Evolutionary conservation across 1,140 invertebrate genomes (phyloP).

Genomic region (Protaetia brevitarsis): DNA sequence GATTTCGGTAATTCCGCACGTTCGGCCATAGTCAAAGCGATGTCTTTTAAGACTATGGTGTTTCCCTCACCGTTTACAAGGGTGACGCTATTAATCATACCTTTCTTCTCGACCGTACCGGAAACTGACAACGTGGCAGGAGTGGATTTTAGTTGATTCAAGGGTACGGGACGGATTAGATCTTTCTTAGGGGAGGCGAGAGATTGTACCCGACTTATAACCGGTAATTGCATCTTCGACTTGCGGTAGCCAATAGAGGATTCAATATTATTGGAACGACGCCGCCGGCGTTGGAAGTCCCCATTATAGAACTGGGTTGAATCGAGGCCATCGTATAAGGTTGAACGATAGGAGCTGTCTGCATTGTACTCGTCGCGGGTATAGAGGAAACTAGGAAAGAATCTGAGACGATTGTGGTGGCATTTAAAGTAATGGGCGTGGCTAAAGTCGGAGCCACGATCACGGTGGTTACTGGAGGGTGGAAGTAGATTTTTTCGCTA

Average conservation of each 20-base stretch:
- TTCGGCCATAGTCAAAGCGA: constrained; percentile 2
- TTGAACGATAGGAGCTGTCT: neutral
- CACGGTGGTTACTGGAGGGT: neutral
- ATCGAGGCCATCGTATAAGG: neutral
- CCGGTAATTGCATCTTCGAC: neutral
- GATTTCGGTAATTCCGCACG: neutral
- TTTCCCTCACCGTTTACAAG: neutral
- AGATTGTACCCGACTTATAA: neutral
- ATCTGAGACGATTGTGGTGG: neutral
- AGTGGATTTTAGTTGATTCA: neutral
- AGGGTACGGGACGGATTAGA: neutral
- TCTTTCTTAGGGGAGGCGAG: neutral
- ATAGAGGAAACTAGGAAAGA: neutral
- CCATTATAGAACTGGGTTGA: too few species aligned
- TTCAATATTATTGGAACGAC: neutral
- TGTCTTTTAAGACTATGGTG: constrained; percentile 38
- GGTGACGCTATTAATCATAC: neutral
- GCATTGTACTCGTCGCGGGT: neutral
- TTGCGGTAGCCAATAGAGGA: neutral
- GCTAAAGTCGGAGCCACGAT: neutral
- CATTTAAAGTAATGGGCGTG: neutral
- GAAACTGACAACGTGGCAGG: neutral
- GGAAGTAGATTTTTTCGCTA: neutral
- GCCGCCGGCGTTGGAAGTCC: neutral
- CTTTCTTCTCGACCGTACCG: neutral